phyloP scores from a whole-genome alignment of 1,140 invertebrate species.

The Drosophila orena region DNA sequence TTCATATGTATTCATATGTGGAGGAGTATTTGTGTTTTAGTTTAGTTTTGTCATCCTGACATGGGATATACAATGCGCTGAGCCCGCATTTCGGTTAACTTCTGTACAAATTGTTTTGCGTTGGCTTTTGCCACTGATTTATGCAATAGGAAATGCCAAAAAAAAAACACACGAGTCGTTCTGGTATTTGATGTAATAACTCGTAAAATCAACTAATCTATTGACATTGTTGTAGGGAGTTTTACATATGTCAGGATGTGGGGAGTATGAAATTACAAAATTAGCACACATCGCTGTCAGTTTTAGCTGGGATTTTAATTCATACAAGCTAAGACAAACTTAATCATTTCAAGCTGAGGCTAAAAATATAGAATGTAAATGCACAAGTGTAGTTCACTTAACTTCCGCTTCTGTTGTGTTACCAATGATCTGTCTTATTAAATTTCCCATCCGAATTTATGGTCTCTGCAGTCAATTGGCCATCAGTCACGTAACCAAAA shows the following conservation, averaged over 20 bases:
- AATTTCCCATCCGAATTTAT: constrained; percentile 19
- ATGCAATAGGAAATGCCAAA: constrained; percentile 23
- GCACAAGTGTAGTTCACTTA: neutral
- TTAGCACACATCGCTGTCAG: constrained; percentile 8
- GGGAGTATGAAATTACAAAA: constrained; percentile 3
- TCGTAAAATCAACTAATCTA: constrained; percentile 30
- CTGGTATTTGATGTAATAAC: constrained; percentile 19
- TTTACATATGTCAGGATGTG: neutral
- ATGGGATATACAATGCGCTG: constrained; percentile 40
- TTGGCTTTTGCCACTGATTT: constrained; percentile 34
- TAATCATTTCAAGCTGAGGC: too few species aligned
- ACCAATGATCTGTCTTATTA: constrained; percentile 1
- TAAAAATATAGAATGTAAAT: neutral
- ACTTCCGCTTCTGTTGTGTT: neutral
- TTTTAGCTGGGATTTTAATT: neutral
- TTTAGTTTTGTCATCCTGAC: constrained; percentile 74
- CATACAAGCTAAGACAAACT: too few species aligned
- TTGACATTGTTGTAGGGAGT: constrained; percentile 5
- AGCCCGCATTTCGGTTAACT: constrained; percentile 32
- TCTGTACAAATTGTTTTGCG: constrained; percentile 47
- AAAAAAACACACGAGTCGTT: neutral
- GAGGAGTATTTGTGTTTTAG: constrained; percentile 79
- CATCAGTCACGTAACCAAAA: constrained; percentile 31
- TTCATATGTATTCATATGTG: constrained; percentile 56
- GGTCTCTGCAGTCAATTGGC: constrained; percentile 39